Base-by-base conservation (phyloP, 2,797 vertebrate genomes). In the Miichthys miiuy region DNA sequence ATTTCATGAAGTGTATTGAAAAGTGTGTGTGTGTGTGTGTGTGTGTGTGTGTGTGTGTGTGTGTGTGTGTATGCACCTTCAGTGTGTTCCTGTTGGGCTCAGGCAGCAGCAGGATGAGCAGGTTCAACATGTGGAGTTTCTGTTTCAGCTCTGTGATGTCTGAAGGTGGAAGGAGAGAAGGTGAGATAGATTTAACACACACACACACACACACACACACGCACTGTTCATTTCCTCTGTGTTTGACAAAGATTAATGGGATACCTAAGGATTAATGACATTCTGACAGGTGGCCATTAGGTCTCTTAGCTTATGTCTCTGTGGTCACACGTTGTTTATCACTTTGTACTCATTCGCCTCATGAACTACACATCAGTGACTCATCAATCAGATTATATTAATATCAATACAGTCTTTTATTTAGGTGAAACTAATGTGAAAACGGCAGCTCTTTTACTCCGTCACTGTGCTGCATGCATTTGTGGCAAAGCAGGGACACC, bases 71-170 rank as follows among this genome's bases (percentile, higher is more conserved):
- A 38, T 38, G 34, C 8, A 98, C 97, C 96, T 98, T 98, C 20
- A 98, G 89, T 42, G 97, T 96, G 87, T 94, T 96, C 81, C 97
- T 96, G 92, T 97, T 97, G 72, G 96, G 93, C 75, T 98, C 97
- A 1, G 97, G 97, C 55, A 98, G 96, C 81, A 97, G 94, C 68
- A 98, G 87, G 77, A 97, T 91, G 18, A 98, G 96, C 62, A 97
- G 95, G 81, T 98, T 97, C 25, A 98, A 93, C 80, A 97, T 96
- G 85, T 97, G 97, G 25, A 99, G 91, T 82, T 96, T 97, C 92
- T 97, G 97, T 65, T 95, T 97, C 78, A 96, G 91, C 63, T 97
- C 95, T 38, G 94, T 93, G 82, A 97, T 97, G 84, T 96, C 97
- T 98, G 74, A 6, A 72, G 50, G 25, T 60, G 20, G 61, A 90